A percentile compares a stretch with the other conserved stretches of the same genome.
phyloP scores from a whole-genome alignment of 2,888 invertebrate species.

The Sclerodermus sp. region DNA sequence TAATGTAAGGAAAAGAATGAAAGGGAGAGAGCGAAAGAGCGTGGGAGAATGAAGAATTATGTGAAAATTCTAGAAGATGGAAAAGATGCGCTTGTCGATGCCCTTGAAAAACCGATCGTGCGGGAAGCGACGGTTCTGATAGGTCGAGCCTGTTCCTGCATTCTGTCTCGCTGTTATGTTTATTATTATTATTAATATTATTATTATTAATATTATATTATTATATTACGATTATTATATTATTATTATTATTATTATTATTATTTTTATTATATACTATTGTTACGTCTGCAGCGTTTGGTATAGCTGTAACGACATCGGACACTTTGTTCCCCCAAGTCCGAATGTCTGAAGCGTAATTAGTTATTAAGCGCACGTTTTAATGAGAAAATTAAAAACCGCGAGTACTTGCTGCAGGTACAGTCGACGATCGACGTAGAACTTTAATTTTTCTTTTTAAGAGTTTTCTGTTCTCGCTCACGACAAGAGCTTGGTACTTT shows the following conservation, averaged over 20 bases:
- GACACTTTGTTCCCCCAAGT: no score
- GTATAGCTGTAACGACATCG: no score
- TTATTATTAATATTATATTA: background rate
- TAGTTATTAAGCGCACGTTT: no score
- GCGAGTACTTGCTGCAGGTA: no score
- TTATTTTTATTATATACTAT: background rate
- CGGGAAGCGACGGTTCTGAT: slow-evolving; percentile 15
- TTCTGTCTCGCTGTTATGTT: slow-evolving; percentile 10
- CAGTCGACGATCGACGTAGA: no score
- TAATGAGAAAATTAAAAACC: no score
- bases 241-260: slow-evolving; percentile 9
- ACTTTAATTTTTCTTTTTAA: no score
- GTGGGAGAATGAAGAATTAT: background rate
- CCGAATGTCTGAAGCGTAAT: no score
- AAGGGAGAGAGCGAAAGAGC: slow-evolving; percentile 3
- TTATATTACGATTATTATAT: slow-evolving; percentile 3
- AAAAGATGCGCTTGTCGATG: slow-evolving; percentile 3
- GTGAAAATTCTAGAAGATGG: background rate
- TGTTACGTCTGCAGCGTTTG: no score
- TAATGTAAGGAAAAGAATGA: slow-evolving; percentile 2
- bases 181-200: background rate
- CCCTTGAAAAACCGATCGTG: slow-evolving; percentile 15
- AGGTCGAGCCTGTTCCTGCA: slow-evolving; percentile 18
- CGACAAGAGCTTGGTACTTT: no score
- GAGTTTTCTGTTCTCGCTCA: no score